Base-by-base conservation (phyloP, 2,888 invertebrate genomes). In the Synergus laeviventris region DNA sequence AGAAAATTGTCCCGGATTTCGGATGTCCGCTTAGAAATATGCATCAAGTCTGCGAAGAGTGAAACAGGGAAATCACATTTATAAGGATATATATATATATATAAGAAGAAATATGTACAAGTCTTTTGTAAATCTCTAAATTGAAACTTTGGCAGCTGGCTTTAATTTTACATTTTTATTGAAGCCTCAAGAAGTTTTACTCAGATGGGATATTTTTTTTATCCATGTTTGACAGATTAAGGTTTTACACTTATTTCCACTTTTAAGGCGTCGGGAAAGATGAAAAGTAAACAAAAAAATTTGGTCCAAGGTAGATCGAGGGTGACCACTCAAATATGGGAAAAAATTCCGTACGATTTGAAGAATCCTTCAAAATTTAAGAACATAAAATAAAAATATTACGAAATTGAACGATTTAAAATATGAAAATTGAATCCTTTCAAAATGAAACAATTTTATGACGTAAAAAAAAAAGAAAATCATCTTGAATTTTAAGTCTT, bases 41-140 rank as follows among this genome's bases (percentile, higher is more conserved):
- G 38, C 36, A 38, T 62, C 18, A 18, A 38, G 62, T 18, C 38
- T 62, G 38, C 38, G 62, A 38, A 38, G 38, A 18, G 59, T 24
- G 59, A 59, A 12, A 49, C 9, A 62, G 16, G 66, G 11, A 24
- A 66, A 45, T 70, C 31, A 70, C 70, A 70, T 70, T 70, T 70
- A 70, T 70, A 24, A 49, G 42, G 18, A 45, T 45, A 49, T 31
- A 31, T 5, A 31, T 31, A 31, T 5, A 31, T 31, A 31, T 70
- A 31, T 31, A 49, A n/a, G 45, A 36, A 70, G 49, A 70, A 70
- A 11, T 54, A 45, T 70, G 24, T 70, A 70, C 70, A 70, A 14
- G 49, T 70, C 70, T 18, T 54, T 70, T n/a, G 49, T 49, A n/a
- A 45, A 70, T 24, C 18, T 62, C 12, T 62, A 62, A 31, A 18